phyloP scores from a whole-genome alignment of 2,797 vertebrate species.

The Chrosomus eos region DNA sequence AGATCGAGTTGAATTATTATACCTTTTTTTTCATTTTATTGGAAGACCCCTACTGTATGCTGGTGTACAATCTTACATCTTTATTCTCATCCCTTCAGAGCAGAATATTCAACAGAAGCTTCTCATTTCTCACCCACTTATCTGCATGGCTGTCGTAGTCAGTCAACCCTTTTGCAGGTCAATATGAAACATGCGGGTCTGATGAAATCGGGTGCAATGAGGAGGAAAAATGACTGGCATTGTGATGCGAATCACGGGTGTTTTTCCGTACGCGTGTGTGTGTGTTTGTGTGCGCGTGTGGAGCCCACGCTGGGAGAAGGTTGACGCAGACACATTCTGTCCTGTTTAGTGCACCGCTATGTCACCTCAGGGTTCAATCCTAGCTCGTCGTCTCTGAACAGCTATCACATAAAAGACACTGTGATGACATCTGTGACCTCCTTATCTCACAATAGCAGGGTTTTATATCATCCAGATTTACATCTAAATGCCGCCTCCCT shows the following conservation, averaged over 20 bases:
- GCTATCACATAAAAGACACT: conserved; percentile 49
- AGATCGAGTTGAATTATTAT: neutral
- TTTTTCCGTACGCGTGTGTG: neutral
- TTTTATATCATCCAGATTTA: conserved; percentile 48
- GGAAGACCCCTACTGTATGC: neutral
- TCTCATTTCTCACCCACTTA: conserved; percentile 36
- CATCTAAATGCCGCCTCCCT: conserved; percentile 44
- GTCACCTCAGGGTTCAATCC: conserved; percentile 52
- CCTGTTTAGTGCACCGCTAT: conserved; percentile 40
- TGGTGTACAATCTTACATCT: neutral
- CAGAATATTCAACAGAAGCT: conserved; percentile 30
- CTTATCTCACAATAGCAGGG: conserved; percentile 47
- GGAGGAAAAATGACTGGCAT: conserved; percentile 51
- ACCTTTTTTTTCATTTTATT: neutral
- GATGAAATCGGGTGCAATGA: conserved; percentile 66
- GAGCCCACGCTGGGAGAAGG: conserved; percentile 11
- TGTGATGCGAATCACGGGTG: conserved; percentile 28
- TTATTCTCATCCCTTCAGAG: conserved; percentile 6
- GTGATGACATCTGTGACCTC: conserved; percentile 52
- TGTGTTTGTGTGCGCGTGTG: conserved; percentile 11
- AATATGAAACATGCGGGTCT: conserved; percentile 58
- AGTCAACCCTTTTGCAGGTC: conserved; percentile 53
- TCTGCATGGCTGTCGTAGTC: conserved; percentile 46
- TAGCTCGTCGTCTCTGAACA: conserved; percentile 30
- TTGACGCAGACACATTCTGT: conserved; percentile 31